Evolutionary conservation across 1,140 invertebrate genomes (phyloP).

Genomic region (Trissolcus basalis): DNA sequence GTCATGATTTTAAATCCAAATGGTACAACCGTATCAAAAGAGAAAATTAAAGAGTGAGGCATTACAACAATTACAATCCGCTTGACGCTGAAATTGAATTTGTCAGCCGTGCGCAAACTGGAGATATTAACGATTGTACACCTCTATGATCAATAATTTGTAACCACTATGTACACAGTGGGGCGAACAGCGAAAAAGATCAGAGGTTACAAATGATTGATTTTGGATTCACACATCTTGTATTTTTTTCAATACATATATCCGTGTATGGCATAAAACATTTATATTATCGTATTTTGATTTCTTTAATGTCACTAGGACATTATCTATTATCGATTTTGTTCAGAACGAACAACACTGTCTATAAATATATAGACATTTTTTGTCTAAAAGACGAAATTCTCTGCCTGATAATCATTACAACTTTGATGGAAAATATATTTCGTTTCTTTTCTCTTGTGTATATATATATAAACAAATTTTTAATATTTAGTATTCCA

Average conservation of each 20-base stretch:
- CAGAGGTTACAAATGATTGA: slow-evolving; percentile 7
- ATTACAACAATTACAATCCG: slow-evolving; percentile 38
- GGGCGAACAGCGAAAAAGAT: neutral
- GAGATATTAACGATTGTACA: slow-evolving; percentile 24
- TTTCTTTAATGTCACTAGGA: too few relatives aligned
- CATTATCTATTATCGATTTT: too few relatives aligned
- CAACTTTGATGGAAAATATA: too few relatives aligned
- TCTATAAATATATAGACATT: too few relatives aligned
- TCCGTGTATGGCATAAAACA: too few relatives aligned
- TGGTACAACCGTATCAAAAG: slow-evolving; percentile 30
- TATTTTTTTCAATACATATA: too few relatives aligned
- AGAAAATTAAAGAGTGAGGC: slow-evolving; percentile 22
- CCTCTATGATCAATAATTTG: slow-evolving; percentile 8
- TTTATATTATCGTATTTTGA: neutral
- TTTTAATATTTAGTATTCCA: too few relatives aligned
- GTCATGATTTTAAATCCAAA: slow-evolving; percentile 1
- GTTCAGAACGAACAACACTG: too few relatives aligned
- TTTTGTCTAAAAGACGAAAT: too few relatives aligned
- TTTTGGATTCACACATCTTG: neutral
- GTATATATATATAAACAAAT: too few relatives aligned
- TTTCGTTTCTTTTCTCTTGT: too few relatives aligned
- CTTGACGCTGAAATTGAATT: slow-evolving; percentile 33
- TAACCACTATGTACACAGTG: neutral
- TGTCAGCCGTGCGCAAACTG: slow-evolving; percentile 21
- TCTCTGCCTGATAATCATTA: too few relatives aligned